phyloP scores from a whole-genome alignment of 2,888 invertebrate species.

The Pinctada fucata region DNA sequence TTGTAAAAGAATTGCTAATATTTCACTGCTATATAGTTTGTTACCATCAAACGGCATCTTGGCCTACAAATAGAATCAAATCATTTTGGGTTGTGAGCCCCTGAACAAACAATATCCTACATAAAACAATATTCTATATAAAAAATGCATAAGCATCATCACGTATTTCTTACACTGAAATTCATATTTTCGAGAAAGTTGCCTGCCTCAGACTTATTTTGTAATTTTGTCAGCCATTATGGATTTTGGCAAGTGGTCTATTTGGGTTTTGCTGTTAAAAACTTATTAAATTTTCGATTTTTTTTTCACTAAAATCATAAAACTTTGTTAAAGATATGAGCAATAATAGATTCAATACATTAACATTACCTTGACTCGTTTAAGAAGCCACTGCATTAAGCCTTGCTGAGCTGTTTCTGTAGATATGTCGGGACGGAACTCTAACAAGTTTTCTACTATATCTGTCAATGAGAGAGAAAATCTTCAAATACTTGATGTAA shows the following conservation, averaged over 20 bases:
- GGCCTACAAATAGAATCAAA: constrained; percentile 75
- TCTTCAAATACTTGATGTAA: background rate
- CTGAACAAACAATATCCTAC: background rate
- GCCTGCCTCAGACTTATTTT: too few relatives aligned
- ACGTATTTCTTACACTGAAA: too few relatives aligned
- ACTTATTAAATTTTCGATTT: too few relatives aligned
- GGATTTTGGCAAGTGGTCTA: too few relatives aligned
- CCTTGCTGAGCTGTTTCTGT: constrained; percentile 93
- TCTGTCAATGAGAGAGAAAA: constrained; percentile 78
- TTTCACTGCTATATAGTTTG: constrained; percentile 96
- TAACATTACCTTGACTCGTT: constrained; percentile 84
- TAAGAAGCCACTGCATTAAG: constrained; percentile 92
- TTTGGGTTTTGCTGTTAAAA: too few relatives aligned
- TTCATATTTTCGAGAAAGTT: too few relatives aligned
- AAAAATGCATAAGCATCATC: too few relatives aligned
- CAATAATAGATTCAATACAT: too few relatives aligned
- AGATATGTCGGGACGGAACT: constrained; percentile 90
- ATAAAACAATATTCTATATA: background rate
- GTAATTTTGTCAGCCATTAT: too few relatives aligned
- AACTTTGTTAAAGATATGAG: too few relatives aligned
- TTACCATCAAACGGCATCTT: constrained; percentile 96
- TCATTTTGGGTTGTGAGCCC: background rate
- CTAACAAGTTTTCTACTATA: constrained; percentile 96
- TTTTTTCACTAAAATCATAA: too few relatives aligned
- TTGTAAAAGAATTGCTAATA: constrained; percentile 95